phyloP scores from a whole-genome alignment of 2,113 vertebrate genomes.

The Bufo bufo region DNA sequence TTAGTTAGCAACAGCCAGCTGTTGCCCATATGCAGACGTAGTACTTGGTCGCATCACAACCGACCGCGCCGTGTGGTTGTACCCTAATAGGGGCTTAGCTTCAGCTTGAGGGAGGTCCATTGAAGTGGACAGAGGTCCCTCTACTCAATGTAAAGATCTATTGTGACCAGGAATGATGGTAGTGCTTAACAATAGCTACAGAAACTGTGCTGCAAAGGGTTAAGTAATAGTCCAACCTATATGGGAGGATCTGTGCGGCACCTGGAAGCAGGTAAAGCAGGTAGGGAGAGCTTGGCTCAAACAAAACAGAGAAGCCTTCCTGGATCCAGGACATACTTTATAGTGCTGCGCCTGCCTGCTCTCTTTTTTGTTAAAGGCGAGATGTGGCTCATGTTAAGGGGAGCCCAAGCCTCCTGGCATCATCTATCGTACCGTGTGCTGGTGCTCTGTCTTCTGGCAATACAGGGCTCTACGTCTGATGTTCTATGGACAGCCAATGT shows the following conservation, averaged over 20 bases:
- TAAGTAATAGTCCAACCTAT: slow-evolving; percentile 27
- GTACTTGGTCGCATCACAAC: too few relatives aligned
- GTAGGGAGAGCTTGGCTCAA: background rate
- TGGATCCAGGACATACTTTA: background rate
- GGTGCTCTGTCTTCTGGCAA: slow-evolving; percentile 60
- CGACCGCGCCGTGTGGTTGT: too few relatives aligned
- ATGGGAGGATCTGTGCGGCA: background rate
- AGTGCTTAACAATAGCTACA: background rate
- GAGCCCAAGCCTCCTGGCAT: background rate
- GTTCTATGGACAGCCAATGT: slow-evolving; percentile 77
- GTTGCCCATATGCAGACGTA: too few relatives aligned
- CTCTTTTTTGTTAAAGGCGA: background rate
- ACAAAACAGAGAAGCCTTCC: background rate
- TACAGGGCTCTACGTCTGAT: slow-evolving; percentile 59
- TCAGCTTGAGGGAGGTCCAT: background rate
- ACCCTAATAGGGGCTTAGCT: too few relatives aligned
- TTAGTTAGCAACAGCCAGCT: too few relatives aligned
- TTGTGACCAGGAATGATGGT: background rate
- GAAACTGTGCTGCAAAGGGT: background rate
- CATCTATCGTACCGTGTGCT: slow-evolving; percentile 38
- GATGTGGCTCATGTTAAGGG: background rate
- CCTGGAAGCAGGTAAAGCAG: slow-evolving; percentile 38
- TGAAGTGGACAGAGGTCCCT: background rate
- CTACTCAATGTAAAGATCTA: background rate
- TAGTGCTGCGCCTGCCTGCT: background rate